phyloP scores from a whole-genome alignment of 2,113 vertebrate species.

The Sula dactylatra region DNA sequence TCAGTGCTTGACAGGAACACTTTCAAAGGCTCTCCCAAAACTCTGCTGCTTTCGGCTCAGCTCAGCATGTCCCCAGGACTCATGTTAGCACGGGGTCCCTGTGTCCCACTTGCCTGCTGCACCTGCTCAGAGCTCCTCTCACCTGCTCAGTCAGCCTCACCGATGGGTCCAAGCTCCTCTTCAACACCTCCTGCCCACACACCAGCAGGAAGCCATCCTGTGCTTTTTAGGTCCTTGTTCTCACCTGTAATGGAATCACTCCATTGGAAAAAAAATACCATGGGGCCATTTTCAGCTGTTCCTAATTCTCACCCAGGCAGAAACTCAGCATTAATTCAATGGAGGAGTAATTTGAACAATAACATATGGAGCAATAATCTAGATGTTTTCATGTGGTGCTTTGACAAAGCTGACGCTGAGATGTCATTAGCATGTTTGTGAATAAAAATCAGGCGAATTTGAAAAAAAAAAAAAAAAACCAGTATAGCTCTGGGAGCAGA shows the following conservation, averaged over 20 bases:
- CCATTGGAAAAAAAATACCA: not conserved
- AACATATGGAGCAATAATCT: not conserved
- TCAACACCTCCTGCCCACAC: not conserved
- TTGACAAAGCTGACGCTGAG: not conserved
- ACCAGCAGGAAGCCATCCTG: not conserved
- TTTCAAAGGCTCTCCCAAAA: not conserved
- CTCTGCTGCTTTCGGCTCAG: not conserved
- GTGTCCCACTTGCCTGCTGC: not conserved
- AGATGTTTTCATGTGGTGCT: not conserved
- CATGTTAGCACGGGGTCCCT: not conserved
- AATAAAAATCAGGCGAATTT: not conserved
- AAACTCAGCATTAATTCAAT: not conserved
- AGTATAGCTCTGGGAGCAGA: not conserved
- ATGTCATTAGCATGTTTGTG: not conserved
- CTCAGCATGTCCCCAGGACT: not conserved
- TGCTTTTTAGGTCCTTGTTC: not conserved
- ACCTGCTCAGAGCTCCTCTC: not conserved
- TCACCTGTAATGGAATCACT: not conserved
- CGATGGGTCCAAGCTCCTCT: not conserved
- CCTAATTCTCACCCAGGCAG: not conserved
- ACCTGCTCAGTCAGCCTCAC: not conserved
- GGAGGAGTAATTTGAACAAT: not conserved
- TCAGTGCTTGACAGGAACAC: not conserved
- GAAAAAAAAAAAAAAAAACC: not conserved
- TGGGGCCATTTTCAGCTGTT: not conserved